Percentiles rank a stretch among this genome's conserved stretches.
These are phyloP conservation scores for Carduelis carduelis DNA, from an alignment of 2,797 vertebrate species.

Conservation along the genomic window DNA sequence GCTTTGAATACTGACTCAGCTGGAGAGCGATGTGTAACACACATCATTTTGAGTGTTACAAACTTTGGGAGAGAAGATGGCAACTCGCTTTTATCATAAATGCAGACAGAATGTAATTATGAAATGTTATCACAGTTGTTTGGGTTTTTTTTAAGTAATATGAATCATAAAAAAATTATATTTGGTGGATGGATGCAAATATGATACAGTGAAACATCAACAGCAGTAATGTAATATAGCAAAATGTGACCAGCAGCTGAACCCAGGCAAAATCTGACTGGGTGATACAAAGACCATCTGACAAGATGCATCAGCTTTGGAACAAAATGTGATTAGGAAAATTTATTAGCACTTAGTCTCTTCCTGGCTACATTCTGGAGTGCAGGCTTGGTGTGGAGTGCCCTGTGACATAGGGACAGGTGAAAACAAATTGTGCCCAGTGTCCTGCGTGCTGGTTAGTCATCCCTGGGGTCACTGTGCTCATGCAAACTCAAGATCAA, in stretches of 20 bases:
- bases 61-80: not conserved
- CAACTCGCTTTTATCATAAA: not conserved
- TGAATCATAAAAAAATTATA: not conserved
- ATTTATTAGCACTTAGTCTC: not conserved
- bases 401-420: not conserved
- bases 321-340: constrained; percentile 18
- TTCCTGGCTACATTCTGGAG: not conserved
- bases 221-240: not conserved
- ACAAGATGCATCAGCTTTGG: not conserved
- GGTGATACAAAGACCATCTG: not conserved
- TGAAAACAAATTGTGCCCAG: not conserved
- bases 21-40: not conserved
- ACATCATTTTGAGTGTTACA: not conserved
- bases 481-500: not conserved
- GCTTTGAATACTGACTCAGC: not conserved
- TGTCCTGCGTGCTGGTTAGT: not conserved
- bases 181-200: not conserved
- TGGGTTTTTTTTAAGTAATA: not conserved
- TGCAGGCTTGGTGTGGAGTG: not conserved
- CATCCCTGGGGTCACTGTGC: not conserved
- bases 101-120: constrained; percentile 3
- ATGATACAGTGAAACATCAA: constrained; percentile 1
- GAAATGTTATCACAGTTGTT: not conserved
- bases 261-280: not conserved
- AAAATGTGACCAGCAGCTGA: not conserved